Evolutionary conservation across 2,888 invertebrate genomes (phyloP), one percentile per base, ranked within the genome.

Genomic region (Galerucella nymphaeae): DNA sequence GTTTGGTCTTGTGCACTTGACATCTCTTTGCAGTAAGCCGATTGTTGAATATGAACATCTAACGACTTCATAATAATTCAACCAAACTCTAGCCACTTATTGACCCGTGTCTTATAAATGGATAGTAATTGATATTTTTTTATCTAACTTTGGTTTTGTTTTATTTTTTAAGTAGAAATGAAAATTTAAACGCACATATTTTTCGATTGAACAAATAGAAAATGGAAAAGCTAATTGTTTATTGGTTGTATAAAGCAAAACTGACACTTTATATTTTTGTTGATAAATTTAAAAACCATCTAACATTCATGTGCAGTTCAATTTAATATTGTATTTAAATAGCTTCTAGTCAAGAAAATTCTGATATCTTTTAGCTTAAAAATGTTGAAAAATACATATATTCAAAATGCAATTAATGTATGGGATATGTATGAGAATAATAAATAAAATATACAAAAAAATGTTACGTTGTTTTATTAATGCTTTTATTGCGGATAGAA

Each of bases 401-500:
- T 86, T 86, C 85, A 84, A 86, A 85, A 84, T 84, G 86, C 86
- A 86, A 78, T 85, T 85, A 86, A 85, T 87, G 88, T 87, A 87
- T 87, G 88, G 87, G 87, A 87, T 86, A 87, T 87, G 87, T 87
- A 87, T 87, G 88, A 87, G 86, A 87, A 84, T 83, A 85, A 84
- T 83, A 84, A 83, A 84, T 81, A 82, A 76, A 75, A 75, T 70
- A 70, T 72, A 58, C 57, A 66, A 77, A 69, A 75, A 72, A 72
- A 66, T 55, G 16, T 6, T 41, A 9, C 5, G 2, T n/a, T n/a
- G 38, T 42, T 57, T 57, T 57, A 55, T 70, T 63, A 58, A 38
- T 1, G 1, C 8, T 1, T 38, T 38, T 5, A 38, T 8, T 38
- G 6, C 8, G 6, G 8, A 0, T 9, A 42, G 4, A 23, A 3